phyloP scores from a whole-genome alignment of 2,113 vertebrate species.

The Aramus guarauna region DNA sequence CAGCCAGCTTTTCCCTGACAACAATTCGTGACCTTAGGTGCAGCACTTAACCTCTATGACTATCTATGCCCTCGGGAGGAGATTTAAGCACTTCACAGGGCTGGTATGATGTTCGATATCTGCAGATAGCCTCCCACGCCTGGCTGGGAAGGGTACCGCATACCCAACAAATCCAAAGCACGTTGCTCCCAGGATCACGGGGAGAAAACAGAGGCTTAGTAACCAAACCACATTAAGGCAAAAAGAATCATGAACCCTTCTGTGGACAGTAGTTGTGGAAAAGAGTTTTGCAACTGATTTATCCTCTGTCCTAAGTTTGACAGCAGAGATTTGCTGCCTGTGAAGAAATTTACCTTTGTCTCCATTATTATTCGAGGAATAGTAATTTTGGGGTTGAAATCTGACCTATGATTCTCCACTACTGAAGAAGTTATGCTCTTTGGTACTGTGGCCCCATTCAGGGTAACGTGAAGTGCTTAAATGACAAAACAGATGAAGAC shows the following conservation, averaged over 20 bases:
- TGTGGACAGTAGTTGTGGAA: not conserved
- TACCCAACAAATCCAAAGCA: not conserved
- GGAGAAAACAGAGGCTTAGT: not conserved
- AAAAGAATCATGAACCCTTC: not conserved
- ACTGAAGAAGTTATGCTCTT: not conserved
- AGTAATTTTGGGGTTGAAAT: constrained; percentile 15
- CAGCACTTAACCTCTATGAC: not conserved
- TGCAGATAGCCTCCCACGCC: not conserved
- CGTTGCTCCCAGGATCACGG: fast-evolving
- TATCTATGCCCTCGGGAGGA: not conserved
- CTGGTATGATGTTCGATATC: not conserved
- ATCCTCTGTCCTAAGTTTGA: not conserved
- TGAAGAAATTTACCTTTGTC: not conserved
- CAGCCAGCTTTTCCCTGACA: not conserved
- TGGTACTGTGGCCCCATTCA: not conserved
- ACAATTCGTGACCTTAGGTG: not conserved
- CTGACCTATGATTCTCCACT: not conserved
- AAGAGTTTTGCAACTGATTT: not conserved
- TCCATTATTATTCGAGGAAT: not conserved
- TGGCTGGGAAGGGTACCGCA: fast-evolving
- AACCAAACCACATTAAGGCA: not conserved
- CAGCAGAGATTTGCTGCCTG: not conserved
- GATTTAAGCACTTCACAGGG: not conserved
- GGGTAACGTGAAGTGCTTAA: not conserved
- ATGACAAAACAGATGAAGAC: not conserved